Evolutionary conservation across 2,888 invertebrate species (phyloP).

Genomic region (Aspidiotus rigidus): DNA sequence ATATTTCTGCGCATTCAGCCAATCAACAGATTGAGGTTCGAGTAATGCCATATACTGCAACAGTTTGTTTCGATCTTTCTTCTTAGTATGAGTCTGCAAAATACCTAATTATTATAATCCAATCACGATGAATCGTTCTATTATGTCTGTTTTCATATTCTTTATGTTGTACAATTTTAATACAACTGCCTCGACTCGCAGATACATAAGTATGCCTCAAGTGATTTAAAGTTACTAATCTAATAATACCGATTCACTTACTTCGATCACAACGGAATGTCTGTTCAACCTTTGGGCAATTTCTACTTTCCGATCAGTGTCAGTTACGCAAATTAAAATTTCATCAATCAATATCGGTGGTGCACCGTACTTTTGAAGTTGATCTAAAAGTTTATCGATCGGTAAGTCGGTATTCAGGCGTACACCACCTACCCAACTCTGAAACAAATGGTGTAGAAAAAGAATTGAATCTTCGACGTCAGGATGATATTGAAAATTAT

Average conservation of each 20-base stretch:
- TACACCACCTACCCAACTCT: slow-evolving; percentile 47
- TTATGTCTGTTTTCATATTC: too few relatives aligned
- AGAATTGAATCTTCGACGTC: neutral
- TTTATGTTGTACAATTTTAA: too few relatives aligned
- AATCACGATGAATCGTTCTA: too few relatives aligned
- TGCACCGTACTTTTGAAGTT: slow-evolving; percentile 44
- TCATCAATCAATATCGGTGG: slow-evolving; percentile 47
- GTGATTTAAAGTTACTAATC: too few relatives aligned
- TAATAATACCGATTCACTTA: slow-evolving; percentile 38
- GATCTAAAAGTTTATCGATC: slow-evolving; percentile 46
- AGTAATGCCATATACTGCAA: slow-evolving; percentile 55
- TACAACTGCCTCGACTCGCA: too few relatives aligned
- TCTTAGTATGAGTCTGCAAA: slow-evolving; percentile 46
- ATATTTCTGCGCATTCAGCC: slow-evolving; percentile 62
- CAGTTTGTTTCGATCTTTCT: slow-evolving; percentile 54
- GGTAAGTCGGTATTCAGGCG: slow-evolving; percentile 45
- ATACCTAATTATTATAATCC: neutral
- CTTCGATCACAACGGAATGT: slow-evolving; percentile 57
- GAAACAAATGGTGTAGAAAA: slow-evolving; percentile 24
- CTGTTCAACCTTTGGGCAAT: slow-evolving; percentile 57
- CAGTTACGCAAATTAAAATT: slow-evolving; percentile 50
- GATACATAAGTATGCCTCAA: too few relatives aligned
- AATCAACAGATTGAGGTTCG: slow-evolving; percentile 58
- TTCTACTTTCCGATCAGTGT: slow-evolving; percentile 50
- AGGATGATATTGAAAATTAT: neutral